Percentiles rank a stretch among this genome's conserved stretches.
Conservation (phyloP, 2,797 vertebrate species). For the Lagodon rhomboides region DNA sequence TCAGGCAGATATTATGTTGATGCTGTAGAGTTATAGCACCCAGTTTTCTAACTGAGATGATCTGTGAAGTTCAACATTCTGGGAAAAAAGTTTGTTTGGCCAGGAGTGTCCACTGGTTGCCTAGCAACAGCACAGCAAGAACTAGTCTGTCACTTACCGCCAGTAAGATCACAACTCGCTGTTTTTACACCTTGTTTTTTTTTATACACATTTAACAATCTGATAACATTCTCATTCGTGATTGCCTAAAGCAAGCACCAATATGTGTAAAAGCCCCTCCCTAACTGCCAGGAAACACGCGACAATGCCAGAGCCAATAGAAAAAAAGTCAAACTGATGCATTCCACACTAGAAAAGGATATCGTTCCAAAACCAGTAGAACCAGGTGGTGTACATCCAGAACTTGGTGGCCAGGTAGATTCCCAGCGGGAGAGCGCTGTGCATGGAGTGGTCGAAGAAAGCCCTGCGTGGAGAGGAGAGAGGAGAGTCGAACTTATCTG, state of each 20-base stretch:
- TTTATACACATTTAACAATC: neutral
- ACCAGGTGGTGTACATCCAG: constrained; percentile 99
- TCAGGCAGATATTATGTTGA: neutral
- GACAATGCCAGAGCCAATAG: too few relatives aligned
- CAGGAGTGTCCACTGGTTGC: neutral
- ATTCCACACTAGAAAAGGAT: constrained; percentile 81
- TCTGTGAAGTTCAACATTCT: neutral
- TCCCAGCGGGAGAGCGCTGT: constrained; percentile 97
- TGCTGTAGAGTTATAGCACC: neutral
- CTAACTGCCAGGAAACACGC: too few relatives aligned
- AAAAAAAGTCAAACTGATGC: neutral
- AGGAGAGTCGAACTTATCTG: neutral
- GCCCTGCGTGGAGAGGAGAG: constrained; percentile 84
- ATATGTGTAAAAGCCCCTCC: too few relatives aligned
- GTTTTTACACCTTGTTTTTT: neutral
- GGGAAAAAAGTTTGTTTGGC: neutral
- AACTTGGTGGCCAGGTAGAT: constrained; percentile 99
- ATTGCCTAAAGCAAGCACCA: too few relatives aligned
- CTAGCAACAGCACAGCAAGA: neutral
- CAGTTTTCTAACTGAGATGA: neutral
- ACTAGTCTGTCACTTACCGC: neutral
- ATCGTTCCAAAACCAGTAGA: constrained; percentile 99
- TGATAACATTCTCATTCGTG: neutral
- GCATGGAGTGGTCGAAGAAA: constrained; percentile 99
- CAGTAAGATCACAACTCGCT: neutral